Evolutionary conservation across 2,888 invertebrate species (phyloP), one percentile per base, ranked within the genome.

Genomic region (Tetragonula carbonaria): DNA sequence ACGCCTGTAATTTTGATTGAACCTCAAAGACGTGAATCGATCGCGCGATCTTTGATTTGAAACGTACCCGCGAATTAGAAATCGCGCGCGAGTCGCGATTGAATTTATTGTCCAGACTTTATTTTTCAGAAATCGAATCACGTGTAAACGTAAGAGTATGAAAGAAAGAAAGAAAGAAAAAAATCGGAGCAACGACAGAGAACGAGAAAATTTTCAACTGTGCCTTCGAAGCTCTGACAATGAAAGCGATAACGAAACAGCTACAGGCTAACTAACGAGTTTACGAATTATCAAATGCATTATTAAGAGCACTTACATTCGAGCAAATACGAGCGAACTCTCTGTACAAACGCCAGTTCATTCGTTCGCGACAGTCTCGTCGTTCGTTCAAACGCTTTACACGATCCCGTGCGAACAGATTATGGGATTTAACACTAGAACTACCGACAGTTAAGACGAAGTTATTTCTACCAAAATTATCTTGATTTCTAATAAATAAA

Each of bases 271-370:
- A 62, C 74, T 45, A 73, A 83, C 45, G 68, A 23, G 23, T 85
- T 45, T 81, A 82, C 77, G 72, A 74, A 57, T 86, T 82, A 85
- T 78, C 77, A 87, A 88, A 83, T 82, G 85, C 85, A 83, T 71
- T 75, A 51, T 85, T 88, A 88, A 88, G 88, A 89, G 88, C 88
- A 88, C 88, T 88, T 88, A 83, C 73, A 74, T 87, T 81, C 81
- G 71, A 45, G 45, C 79, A 70, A 78, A 59, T 68, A 80, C 63
- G 55, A 45, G 45, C 8, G 62, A 78, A 76, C 57, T 80, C 77
- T 74, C 74, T 79, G 74, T 65, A 74, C 67, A 82, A 65, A 74
- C 38, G 33, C 51, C 50, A 8, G 45, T 45, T 8, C 45, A 28
- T 14, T n/a, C 28, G 50, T 62, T 55, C 62, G 28, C 38, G 59